These are phyloP conservation scores for Plumapathes pennacea DNA, from an alignment of 92 coral and sea anemone species.

Conservation along the genomic window DNA sequence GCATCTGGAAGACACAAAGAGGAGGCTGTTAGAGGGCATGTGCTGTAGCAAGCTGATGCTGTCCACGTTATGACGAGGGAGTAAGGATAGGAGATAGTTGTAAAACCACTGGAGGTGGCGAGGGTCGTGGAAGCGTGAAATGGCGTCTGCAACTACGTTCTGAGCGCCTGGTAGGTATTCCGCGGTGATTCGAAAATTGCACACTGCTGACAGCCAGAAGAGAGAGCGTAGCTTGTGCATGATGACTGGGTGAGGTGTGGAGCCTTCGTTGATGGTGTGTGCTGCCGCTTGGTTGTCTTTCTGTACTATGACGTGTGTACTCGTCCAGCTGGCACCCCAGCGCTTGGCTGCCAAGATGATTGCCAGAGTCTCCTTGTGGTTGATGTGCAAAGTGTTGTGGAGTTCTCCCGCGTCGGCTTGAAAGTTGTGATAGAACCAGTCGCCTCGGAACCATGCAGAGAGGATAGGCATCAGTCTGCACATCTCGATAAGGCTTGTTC, in stretches of 20 bases:
- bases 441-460: slow-evolving; percentile 14
- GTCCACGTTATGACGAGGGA: no score
- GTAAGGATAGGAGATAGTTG: no score
- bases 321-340: slow-evolving; percentile 14
- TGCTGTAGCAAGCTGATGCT: neutral
- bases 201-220: slow-evolving; percentile 28
- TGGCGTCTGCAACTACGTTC: no score
- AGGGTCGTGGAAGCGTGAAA: no score
- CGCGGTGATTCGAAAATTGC: no score
- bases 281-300: slow-evolving; percentile 34
- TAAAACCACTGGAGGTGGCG: no score
- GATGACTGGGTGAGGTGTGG: slow-evolving; percentile 11
- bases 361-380: slow-evolving; percentile 18
- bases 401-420: neutral
- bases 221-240: slow-evolving; percentile 27
- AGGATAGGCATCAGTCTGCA: slow-evolving; percentile 12
- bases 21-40: slow-evolving; percentile 11
- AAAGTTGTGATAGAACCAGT: slow-evolving; percentile 13
- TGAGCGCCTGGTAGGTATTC: no score
- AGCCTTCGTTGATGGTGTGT: slow-evolving; percentile 24
- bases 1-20: slow-evolving; percentile 9
- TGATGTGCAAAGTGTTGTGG: slow-evolving; percentile 7
- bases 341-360: slow-evolving; percentile 15
- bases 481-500: slow-evolving; percentile 6
- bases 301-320: slow-evolving; percentile 18